Evolutionary conservation across 2,888 invertebrate species (phyloP), one percentile per base, ranked within the genome.

Genomic region (Drosophila tanythrix): DNA sequence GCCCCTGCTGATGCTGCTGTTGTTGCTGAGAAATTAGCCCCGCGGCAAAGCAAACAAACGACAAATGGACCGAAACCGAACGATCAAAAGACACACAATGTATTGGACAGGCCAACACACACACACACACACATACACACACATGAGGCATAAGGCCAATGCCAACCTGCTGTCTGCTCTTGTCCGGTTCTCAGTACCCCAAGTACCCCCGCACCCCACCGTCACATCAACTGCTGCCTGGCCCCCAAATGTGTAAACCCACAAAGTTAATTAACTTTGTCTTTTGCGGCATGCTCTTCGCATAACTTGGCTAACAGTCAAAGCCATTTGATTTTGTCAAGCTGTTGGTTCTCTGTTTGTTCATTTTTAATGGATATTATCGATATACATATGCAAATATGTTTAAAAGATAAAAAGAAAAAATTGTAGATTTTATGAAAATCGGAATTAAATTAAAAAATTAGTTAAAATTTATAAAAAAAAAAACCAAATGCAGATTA

Each of bases 11-110:
- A 18, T 60, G 61, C 53, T 72, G 67, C 40, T 59, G 51, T 51
- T 48, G 61, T 53, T 56, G 61, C 76, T 67, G 73, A 61, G 77
- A 89, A 90, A 89, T 87, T 87, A 87, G 90, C 88, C 90, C 81
- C 78, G 90, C 89, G 87, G 87, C 90, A 84, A 87, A 89, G 87
- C 87, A 88, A 88, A 88, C 87, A 88, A 89, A 88, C 87, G 87
- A 88, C 87, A 88, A 88, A 88, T 88, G 87, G 89, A 89, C 90
- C 90, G 88, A 88, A 82, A 89, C 90, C 80, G 82, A 88, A 77
- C 89, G 89, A 89, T 90, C 88, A 90, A 89, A 90, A 89, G 90
- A 87, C 89, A 77, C 77, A 83, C 76, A 86, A 81, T 70, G 56
- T 86, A 79, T 80, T 58, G 83, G 85, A 76, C 84, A 75, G 70